Evolutionary conservation across 2,888 invertebrate genomes (phyloP).

Genomic region (Onchidella celtica): DNA sequence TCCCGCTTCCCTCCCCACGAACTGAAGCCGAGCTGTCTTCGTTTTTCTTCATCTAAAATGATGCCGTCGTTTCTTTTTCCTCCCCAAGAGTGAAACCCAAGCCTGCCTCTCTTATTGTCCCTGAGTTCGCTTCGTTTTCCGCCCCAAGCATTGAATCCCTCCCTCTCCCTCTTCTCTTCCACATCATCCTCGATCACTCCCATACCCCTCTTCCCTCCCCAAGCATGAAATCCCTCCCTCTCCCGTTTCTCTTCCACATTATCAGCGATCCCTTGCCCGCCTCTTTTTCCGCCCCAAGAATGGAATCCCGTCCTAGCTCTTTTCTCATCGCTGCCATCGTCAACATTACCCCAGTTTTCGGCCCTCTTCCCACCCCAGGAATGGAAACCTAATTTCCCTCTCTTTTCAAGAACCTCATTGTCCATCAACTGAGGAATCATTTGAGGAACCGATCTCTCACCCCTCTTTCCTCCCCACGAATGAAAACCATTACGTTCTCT

Average conservation of each 20-base stretch:
- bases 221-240: not conserved
- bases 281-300: conserved; percentile 23
- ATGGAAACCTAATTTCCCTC: conserved; percentile 2
- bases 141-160: conserved; percentile 22
- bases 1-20: conserved; percentile 20
- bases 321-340: not conserved
- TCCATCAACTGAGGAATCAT: not conserved
- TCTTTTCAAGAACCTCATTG: not conserved
- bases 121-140: not conserved
- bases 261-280: not conserved
- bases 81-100: not conserved
- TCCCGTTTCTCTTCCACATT: not conserved
- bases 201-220: not conserved
- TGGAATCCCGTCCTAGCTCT: conserved; percentile 3
- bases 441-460: no score
- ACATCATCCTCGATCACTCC: not conserved
- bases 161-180: not conserved
- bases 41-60: not conserved
- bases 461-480: conserved; percentile 18
- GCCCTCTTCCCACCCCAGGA: conserved; percentile 22
- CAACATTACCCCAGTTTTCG: not conserved
- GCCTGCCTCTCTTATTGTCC: not conserved
- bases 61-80: not conserved
- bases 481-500: conserved; percentile 6
- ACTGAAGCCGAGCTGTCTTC: not conserved